These are phyloP conservation scores for Tachysurus fulvidraco DNA, from an alignment of 2,113 vertebrate genomes.

Conservation along the genomic window DNA sequence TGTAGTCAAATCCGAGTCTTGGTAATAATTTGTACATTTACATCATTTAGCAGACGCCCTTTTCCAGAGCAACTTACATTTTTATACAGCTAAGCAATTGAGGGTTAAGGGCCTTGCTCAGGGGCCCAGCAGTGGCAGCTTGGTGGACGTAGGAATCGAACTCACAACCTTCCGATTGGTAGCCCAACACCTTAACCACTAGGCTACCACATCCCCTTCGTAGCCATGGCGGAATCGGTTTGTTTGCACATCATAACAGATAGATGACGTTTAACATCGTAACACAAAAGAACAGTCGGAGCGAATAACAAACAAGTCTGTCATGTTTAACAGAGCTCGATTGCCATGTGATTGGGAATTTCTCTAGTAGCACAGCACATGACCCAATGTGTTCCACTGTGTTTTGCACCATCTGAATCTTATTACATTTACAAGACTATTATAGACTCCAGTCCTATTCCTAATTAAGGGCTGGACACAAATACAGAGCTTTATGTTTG, in stretches of 20 bases:
- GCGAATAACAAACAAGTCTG: background rate
- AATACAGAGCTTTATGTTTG: slow-evolving; percentile 55
- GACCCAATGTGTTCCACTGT: slow-evolving; percentile 31
- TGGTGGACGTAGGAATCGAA: too few species aligned
- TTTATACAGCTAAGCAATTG: too few species aligned
- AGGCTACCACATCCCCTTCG: too few species aligned
- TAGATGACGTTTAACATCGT: background rate
- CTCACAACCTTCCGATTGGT: too few species aligned
- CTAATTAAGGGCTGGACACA: slow-evolving; percentile 68
- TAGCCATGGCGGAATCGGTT: background rate
- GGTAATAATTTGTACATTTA: background rate
- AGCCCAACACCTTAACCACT: too few species aligned
- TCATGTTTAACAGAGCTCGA: slow-evolving; percentile 10
- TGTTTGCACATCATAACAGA: background rate
- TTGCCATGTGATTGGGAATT: slow-evolving; percentile 33
- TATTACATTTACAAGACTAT: slow-evolving; percentile 67
- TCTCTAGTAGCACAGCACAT: slow-evolving; percentile 19
- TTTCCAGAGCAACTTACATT: too few species aligned
- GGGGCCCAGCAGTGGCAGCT: too few species aligned
- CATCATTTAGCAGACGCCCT: too few species aligned
- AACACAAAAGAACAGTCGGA: background rate
- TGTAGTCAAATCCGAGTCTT: background rate
- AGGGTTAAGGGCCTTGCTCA: too few species aligned
- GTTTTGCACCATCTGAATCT: slow-evolving; percentile 61
- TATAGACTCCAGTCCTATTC: slow-evolving; percentile 62